Percentiles rank a stretch among this genome's conserved stretches.
Conservation (phyloP, 2,888 invertebrate species). For the Nephrotoma flavescens region DNA sequence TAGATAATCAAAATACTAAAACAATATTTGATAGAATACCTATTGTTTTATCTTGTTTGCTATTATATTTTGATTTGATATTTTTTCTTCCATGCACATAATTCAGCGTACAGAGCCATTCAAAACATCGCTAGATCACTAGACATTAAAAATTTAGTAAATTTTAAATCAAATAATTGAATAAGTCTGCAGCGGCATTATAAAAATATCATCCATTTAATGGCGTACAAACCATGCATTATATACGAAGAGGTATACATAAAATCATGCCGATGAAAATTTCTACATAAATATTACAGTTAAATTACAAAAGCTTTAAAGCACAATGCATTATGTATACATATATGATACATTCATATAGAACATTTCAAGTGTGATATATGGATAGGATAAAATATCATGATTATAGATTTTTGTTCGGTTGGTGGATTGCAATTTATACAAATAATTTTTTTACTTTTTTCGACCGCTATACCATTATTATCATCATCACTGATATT, state of each 20-base stretch:
- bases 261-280: no score
- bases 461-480: neutral
- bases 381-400: neutral
- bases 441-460: neutral
- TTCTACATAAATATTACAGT: neutral
- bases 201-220: no score
- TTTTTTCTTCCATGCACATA: no score
- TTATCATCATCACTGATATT: neutral
- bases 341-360: neutral
- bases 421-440: neutral
- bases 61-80: neutral
- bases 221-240: no score
- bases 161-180: no score
- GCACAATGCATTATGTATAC: neutral
- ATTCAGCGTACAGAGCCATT: no score
- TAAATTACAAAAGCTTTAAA: neutral
- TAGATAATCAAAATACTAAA: neutral
- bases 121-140: no score
- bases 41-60: neutral
- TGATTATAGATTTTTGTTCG: neutral
- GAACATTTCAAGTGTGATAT: neutral
- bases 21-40: neutral
- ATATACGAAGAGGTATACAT: no score
- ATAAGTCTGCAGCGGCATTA: no score
- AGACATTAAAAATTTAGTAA: no score